A percentile compares a stretch with the other conserved stretches of the same genome.
These are phyloP conservation scores for Caenorhabditis macrosperma DNA, from an alignment of 2,888 invertebrate genomes.

Conservation along the genomic window DNA sequence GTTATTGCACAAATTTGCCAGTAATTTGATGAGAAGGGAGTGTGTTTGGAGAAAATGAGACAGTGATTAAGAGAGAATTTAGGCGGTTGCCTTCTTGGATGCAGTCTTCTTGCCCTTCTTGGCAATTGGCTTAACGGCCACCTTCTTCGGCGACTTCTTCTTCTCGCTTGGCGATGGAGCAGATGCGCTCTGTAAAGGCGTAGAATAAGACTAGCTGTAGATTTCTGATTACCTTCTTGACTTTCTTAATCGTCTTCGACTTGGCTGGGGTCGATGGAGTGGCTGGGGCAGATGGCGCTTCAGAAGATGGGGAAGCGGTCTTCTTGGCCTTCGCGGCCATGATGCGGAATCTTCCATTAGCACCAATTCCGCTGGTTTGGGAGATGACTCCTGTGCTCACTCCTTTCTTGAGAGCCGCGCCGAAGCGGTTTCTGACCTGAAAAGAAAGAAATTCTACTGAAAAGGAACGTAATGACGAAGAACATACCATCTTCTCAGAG, in stretches of 20 bases:
- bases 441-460: neutral
- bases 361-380: constrained; percentile 13
- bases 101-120: constrained; percentile 36
- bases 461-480: neutral
- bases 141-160: constrained; percentile 25
- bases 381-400: constrained; percentile 5
- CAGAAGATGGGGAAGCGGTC: neutral
- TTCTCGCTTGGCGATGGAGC: constrained; percentile 25
- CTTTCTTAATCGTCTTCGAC: neutral
- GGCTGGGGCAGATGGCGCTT: neutral
- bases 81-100: constrained; percentile 14
- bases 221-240: constrained; percentile 18
- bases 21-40: constrained; percentile 2
- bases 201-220: neutral
- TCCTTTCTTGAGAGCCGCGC: constrained; percentile 23
- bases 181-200: neutral
- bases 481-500: constrained; percentile 16
- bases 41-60: neutral
- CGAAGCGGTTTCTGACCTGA: constrained; percentile 1
- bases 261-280: constrained; percentile 18
- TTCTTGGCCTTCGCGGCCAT: neutral
- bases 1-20: constrained; percentile 9
- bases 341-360: constrained; percentile 32
- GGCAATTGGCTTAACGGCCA: constrained; percentile 18
- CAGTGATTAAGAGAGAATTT: neutral